phyloP scores from a whole-genome alignment of 2,888 invertebrate species.

The Epinotia brunnichana region DNA sequence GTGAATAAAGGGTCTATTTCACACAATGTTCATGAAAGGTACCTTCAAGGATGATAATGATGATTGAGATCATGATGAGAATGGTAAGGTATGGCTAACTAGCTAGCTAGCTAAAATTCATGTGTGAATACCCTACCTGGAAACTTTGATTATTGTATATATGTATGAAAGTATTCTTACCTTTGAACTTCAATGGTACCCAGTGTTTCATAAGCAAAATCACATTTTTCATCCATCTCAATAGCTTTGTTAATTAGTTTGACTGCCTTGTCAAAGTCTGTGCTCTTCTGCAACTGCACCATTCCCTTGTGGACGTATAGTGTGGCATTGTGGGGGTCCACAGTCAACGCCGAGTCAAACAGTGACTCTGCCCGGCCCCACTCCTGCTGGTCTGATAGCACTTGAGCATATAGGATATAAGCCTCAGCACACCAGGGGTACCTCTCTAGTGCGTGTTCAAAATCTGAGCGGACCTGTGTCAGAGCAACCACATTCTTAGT shows the following conservation, averaged over 20 bases:
- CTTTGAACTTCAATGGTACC: slow-evolving; percentile 97
- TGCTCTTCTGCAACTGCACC: slow-evolving; percentile 92
- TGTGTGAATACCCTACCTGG: background rate
- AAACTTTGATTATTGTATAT: background rate
- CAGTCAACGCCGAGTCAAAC: slow-evolving; percentile 90
- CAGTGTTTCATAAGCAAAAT: slow-evolving; percentile 97
- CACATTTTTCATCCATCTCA: slow-evolving; percentile 94
- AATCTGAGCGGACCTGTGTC: slow-evolving; percentile 87
- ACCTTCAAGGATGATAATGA: background rate
- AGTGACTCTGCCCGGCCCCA: slow-evolving; percentile 92
- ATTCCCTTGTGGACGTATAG: slow-evolving; percentile 94
- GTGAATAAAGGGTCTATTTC: no score
- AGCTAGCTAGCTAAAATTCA: no score
- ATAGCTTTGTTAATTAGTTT: slow-evolving; percentile 91
- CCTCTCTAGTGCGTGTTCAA: slow-evolving; percentile 89
- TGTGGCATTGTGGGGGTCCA: slow-evolving; percentile 93
- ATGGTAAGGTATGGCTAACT: background rate
- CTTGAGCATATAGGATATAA: slow-evolving; percentile 95
- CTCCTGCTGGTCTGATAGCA: slow-evolving; percentile 92
- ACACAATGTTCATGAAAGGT: no score
- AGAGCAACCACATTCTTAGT: slow-evolving; percentile 85
- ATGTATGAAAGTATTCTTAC: slow-evolving; percentile 69
- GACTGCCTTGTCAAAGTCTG: slow-evolving; percentile 91
- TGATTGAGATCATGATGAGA: background rate
- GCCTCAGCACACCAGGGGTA: slow-evolving; percentile 94